Evolutionary conservation across 2,888 invertebrate genomes (phyloP), one percentile per base, ranked within the genome.

Genomic region (Onthophagus sagittarius): DNA sequence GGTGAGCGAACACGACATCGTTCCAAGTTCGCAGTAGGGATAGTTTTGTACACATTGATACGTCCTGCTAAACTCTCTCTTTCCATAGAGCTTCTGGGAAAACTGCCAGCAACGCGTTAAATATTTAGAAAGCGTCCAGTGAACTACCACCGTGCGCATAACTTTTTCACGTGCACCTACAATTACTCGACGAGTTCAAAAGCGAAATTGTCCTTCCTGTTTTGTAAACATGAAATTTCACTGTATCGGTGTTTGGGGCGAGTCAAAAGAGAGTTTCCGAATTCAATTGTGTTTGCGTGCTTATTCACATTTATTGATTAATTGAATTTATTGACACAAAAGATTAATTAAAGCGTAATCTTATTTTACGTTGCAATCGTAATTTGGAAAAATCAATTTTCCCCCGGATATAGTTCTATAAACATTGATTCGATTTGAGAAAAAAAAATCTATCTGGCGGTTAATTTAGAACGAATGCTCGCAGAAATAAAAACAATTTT

Each of bases 1-100:
- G 67, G 13, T 67, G 32, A 67, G 32, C 67, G 67, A 67, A 67
- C 67, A 67, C 67, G 67, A 67, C 67, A 31, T 31, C 67, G 39
- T 53, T 53, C 39, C 39, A 53, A 53, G 39, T 53, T 53, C 39
- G 39, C 39, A 53, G 39, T 53, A 11, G 39, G 39, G 39, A 4
- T 53, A 53, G 39, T 53, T 53, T 11, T 53, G 39, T 53, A 53
- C 39, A 53, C 39, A 53, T 53, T 53, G 39, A 53, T 53, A 53
- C 39, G 39, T 53, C 39, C 39, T 53, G 39, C 39, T 53, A 53
- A 53, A 53, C 39, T 53, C 39, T 53, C 39, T 53, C 39, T 53
- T 53, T 53, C 39, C 39, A 53, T 53, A 7, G 11, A 11, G 39
- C 9, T 53, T 53, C 39, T 53, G 39, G 39, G 39, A 53, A 53